phyloP scores from a whole-genome alignment of 1,140 invertebrate genomes.

The Gryon sp. region DNA sequence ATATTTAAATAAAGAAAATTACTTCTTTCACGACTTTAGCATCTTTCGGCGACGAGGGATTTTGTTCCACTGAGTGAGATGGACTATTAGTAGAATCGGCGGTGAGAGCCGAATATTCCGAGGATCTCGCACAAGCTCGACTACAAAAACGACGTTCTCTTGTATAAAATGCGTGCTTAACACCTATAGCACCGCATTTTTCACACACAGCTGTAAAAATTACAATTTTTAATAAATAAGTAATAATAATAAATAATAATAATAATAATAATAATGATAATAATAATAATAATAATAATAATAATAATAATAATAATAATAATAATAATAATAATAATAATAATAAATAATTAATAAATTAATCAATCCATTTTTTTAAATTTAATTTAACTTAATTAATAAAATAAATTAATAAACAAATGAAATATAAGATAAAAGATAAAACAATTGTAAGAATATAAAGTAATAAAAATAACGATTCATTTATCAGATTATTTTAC shows the following conservation, averaged over 20 bases:
- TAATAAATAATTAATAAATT: no score
- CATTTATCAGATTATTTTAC: slow-evolving; percentile 78
- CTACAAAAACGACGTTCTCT: slow-evolving; percentile 90
- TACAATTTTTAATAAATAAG: neutral
- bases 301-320: no score
- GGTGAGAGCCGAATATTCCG: slow-evolving; percentile 70
- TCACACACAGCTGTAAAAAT: slow-evolving; percentile 88
- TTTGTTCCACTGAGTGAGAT: slow-evolving; percentile 70
- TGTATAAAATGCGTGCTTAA: slow-evolving; percentile 94
- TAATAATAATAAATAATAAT: no score
- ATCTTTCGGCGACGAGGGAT: slow-evolving; percentile 62
- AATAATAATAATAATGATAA: no score
- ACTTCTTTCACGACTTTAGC: slow-evolving; percentile 63
- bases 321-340: no score
- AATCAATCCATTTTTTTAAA: no score
- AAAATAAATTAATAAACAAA: no score
- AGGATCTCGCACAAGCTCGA: slow-evolving; percentile 85
- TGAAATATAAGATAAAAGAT: no score
- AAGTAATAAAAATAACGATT: no score
- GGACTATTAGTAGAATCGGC: slow-evolving; percentile 78
- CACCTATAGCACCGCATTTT: slow-evolving; percentile 92
- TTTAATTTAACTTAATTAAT: no score
- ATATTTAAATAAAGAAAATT: slow-evolving; percentile 11
- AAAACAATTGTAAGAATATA: no score
- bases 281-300: no score